Percentiles rank a stretch among this genome's conserved stretches.
phyloP scores from a whole-genome alignment of 2,888 invertebrate species.

The Biston stratarius region DNA sequence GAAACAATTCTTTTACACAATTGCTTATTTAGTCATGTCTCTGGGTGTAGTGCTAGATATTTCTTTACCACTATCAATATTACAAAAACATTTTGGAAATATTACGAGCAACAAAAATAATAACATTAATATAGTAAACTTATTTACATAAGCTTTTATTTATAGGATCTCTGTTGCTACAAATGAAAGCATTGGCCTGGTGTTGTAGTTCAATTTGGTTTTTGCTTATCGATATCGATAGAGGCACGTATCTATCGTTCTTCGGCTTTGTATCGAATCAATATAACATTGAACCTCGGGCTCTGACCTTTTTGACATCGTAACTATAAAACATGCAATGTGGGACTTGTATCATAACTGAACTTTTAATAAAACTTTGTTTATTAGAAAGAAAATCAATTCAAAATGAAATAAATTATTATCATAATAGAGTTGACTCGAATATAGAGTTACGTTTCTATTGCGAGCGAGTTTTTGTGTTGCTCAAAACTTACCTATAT shows the following conservation, averaged over 20 bases:
- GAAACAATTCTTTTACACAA: slow-evolving; percentile 15
- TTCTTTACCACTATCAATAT: too few relatives aligned
- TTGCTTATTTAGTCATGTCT: slow-evolving; percentile 34
- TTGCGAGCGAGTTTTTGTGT: too few relatives aligned
- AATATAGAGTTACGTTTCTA: neutral
- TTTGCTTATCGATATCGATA: slow-evolving; percentile 33
- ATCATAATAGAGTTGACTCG: slow-evolving; percentile 12
- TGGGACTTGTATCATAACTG: slow-evolving; percentile 16
- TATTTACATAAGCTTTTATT: neutral
- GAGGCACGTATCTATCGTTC: slow-evolving; percentile 26
- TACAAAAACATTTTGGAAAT: too few relatives aligned
- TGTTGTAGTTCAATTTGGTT: slow-evolving; percentile 28
- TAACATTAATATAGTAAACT: too few relatives aligned
- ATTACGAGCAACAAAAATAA: too few relatives aligned
- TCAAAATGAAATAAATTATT: too few relatives aligned
- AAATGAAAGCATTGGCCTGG: slow-evolving; percentile 12
- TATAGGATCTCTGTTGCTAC: neutral
- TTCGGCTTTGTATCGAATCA: slow-evolving; percentile 31
- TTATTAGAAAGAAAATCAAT: neutral
- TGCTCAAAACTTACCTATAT: too few relatives aligned
- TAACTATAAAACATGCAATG: slow-evolving; percentile 33
- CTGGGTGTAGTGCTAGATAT: neutral
- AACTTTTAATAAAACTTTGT: slow-evolving; percentile 14
- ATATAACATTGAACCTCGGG: slow-evolving; percentile 32
- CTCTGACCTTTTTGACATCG: slow-evolving; percentile 39